A percentile compares a stretch with the other conserved stretches of the same genome.
Evolutionary conservation across 2,797 vertebrate genomes (phyloP).

Genomic region (Dicrostonyx torquatus): DNA sequence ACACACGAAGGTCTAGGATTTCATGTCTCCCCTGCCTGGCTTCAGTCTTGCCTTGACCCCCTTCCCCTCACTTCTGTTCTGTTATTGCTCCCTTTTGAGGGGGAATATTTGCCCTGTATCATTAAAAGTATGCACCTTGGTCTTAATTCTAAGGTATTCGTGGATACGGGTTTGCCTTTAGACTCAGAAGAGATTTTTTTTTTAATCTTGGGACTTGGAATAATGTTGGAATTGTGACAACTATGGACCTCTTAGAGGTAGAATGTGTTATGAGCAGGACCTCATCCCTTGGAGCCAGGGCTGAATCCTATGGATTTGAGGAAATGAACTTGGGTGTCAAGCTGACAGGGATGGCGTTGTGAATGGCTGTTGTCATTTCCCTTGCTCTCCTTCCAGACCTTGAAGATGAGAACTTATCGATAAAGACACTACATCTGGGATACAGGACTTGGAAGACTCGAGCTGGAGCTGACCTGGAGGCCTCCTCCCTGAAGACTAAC

Average conservation of each 20-base stretch:
- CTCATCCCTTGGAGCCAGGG: no score
- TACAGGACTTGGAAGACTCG: not conserved
- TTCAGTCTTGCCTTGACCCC: no score
- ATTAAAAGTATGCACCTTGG: not conserved
- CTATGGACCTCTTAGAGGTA: not conserved
- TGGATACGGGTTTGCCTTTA: not conserved
- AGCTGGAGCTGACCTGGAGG: not conserved
- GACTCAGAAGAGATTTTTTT: not conserved
- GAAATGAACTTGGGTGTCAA: not conserved
- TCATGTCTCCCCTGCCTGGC: no score
- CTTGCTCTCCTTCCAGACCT: not conserved
- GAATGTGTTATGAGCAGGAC: not conserved
- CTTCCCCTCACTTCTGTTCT: not conserved
- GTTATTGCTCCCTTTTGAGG: not conserved
- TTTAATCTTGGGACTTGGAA: not conserved
- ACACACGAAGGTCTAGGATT: no score
- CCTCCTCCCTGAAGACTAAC: not conserved
- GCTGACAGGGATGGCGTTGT: not conserved
- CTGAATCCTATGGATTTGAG: not conserved
- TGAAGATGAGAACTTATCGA: not conserved
- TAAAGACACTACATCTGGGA: not conserved
- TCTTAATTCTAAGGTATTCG: not conserved
- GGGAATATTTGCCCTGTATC: not conserved
- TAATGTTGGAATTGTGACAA: not conserved
- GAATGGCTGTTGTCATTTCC: not conserved